Conservation (phyloP, 2,797 vertebrate genomes). For the Australoheros facetus region DNA sequence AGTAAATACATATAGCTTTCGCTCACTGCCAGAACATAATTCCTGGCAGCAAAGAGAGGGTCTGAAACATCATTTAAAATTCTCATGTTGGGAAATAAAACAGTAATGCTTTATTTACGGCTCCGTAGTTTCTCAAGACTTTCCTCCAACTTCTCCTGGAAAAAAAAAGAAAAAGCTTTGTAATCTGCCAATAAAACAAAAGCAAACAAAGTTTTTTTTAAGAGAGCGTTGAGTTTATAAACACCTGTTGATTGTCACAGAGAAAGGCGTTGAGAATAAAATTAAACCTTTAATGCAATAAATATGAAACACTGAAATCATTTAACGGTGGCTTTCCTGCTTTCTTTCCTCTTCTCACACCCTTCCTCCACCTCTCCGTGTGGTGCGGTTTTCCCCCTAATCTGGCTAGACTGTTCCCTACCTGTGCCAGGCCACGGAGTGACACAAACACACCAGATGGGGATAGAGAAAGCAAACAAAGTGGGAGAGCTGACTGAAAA, state of each 20-base stretch:
- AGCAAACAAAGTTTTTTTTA: background rate
- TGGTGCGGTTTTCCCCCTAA: background rate
- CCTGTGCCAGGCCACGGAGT: slow-evolving; percentile 43
- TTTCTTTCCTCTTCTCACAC: background rate
- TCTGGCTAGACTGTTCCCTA: slow-evolving; percentile 16
- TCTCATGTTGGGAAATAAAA: slow-evolving; percentile 21
- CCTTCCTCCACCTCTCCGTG: background rate
- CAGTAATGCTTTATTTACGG: slow-evolving; percentile 5
- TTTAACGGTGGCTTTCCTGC: background rate
- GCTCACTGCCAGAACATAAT: background rate
- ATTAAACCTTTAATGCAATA: background rate
- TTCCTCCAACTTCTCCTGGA: slow-evolving; percentile 5
- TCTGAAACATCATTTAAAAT: slow-evolving; percentile 17
- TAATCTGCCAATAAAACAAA: background rate
- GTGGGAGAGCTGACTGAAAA: slow-evolving; percentile 55
- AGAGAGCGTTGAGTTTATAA: background rate
- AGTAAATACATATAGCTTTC: background rate
- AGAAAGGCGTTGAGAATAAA: background rate
- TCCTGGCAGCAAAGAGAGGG: background rate
- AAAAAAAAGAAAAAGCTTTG: background rate
- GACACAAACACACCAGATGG: slow-evolving; percentile 57
- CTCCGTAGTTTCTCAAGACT: slow-evolving; percentile 5
- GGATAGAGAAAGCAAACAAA: slow-evolving; percentile 70
- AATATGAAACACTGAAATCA: background rate
- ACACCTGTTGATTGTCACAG: background rate